Evolutionary conservation across 2,113 vertebrate species (phyloP), one percentile per base, ranked within the genome.

Genomic region (Gallinago media): DNA sequence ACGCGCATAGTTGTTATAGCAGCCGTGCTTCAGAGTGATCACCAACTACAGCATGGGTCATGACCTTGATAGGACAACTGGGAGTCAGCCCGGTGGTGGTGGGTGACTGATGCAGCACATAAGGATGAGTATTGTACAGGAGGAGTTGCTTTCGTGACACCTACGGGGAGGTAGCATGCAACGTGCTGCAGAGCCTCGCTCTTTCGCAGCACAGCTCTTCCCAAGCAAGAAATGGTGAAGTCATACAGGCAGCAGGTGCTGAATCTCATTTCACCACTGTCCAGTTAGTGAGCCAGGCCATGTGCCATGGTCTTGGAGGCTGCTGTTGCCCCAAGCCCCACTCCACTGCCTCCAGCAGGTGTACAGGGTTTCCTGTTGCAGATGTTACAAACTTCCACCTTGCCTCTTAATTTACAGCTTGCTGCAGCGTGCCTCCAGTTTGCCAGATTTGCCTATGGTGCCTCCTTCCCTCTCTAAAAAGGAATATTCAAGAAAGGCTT

Each of bases 401-500:
- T 32, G 62, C 52, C 25, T 49, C 58, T 49, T 56, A 19, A 50
- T 55, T 66, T 50, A 62, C 11, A 85, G 72, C 46, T 72, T 16
- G 4, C 61, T 82, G 54, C 52, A 54, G 0, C 0, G 1, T 34
- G 36, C 46, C 32, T 94, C 6, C 32, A 6, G 10, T 77, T 88
- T 90, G 42, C 32, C 86, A 84, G 32, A 32, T 77, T 22, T 58
- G 14, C 42, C 11, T n/a, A 3, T 15, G 32, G 26, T 81, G 38
- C 73, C 81, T 85, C 52, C 55, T 85, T 84, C 47, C 14, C 29
- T 66, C 49, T 88, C 68, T 26, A 34, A 38, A 70, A 76, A 86
- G 25, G 54, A 63, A 13, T 42, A 17, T 46, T 83, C 27, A 49
- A 7, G 55, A 84, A 67, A 11, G n/a, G 82, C 8, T 15, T 2